phyloP scores from a whole-genome alignment of 2,113 vertebrate genomes.

The Zosterops lateralis region DNA sequence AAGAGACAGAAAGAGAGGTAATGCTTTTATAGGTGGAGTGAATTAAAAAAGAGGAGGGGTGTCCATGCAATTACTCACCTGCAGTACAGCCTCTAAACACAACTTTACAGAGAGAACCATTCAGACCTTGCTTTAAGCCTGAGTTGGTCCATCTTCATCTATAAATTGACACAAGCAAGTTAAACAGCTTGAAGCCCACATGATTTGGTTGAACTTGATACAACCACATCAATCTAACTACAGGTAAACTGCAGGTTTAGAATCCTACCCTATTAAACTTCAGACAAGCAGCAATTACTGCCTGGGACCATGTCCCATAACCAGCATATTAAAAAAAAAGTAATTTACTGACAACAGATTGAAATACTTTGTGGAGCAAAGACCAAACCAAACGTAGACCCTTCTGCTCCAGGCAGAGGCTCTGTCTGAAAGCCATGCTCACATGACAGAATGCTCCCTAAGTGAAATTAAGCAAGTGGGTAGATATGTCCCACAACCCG shows the following conservation, averaged over 20 bases:
- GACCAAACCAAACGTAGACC: not conserved
- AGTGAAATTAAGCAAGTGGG: not conserved
- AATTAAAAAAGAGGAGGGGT: not conserved
- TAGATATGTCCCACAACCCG: not conserved
- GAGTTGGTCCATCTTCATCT: not conserved
- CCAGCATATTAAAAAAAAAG: not conserved
- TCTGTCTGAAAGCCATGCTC: not conserved
- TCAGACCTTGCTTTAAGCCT: not conserved
- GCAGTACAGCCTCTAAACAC: not conserved
- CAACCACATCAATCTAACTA: not conserved
- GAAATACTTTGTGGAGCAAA: not conserved
- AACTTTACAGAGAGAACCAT: not conserved
- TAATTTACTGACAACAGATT: not conserved
- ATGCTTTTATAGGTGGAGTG: not conserved
- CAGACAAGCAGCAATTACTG: not conserved
- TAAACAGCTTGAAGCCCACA: not conserved
- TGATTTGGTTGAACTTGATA: not conserved
- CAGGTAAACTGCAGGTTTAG: not conserved
- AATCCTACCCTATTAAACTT: not conserved
- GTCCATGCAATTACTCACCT: not conserved
- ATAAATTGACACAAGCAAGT: not conserved
- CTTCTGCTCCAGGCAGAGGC: not conserved
- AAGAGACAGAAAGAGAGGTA: not conserved
- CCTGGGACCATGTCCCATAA: not conserved
- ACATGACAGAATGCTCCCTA: accelerated